These are phyloP conservation scores for Megamerina dolium DNA, from an alignment of 2,888 invertebrate genomes.

Conservation along the genomic window DNA sequence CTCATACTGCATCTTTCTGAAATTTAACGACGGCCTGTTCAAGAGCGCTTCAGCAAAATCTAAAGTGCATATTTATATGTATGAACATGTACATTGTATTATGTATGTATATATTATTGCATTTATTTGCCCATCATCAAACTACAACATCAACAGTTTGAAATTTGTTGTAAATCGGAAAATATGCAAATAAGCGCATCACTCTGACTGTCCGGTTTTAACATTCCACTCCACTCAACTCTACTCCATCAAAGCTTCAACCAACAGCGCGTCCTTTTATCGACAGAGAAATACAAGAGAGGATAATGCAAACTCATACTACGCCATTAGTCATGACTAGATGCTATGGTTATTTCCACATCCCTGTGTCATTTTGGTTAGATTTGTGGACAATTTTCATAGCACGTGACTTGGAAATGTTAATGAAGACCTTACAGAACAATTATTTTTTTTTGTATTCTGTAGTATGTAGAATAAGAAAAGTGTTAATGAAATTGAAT, in stretches of 20 bases:
- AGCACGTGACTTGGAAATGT: constrained; percentile 14
- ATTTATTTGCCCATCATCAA: too few species aligned
- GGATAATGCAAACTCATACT: not conserved
- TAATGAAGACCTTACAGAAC: not conserved
- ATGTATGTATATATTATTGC: too few species aligned
- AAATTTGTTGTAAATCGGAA: constrained; percentile 36
- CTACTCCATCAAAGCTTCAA: too few species aligned
- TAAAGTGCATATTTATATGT: too few species aligned
- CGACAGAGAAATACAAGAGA: too few species aligned
- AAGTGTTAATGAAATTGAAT: not conserved
- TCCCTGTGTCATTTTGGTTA: constrained; percentile 19
- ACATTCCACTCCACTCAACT: constrained; percentile 1
- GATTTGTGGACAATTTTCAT: constrained; percentile 24
- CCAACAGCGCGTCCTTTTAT: too few species aligned
- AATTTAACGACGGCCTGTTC: too few species aligned
- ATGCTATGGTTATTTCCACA: constrained; percentile 3
- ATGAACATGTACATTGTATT: too few species aligned
- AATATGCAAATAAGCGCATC: constrained; percentile 38
- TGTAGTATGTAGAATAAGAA: not conserved
- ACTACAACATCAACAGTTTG: constrained; percentile 17
- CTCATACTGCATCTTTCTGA: too few species aligned
- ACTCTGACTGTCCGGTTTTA: not conserved
- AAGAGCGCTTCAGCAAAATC: too few species aligned
- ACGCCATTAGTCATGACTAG: not conserved
- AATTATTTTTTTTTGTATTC: too few species aligned